Base-by-base conservation (phyloP, 2,797 vertebrate species). In the Helicolenus hilgendorfi region DNA sequence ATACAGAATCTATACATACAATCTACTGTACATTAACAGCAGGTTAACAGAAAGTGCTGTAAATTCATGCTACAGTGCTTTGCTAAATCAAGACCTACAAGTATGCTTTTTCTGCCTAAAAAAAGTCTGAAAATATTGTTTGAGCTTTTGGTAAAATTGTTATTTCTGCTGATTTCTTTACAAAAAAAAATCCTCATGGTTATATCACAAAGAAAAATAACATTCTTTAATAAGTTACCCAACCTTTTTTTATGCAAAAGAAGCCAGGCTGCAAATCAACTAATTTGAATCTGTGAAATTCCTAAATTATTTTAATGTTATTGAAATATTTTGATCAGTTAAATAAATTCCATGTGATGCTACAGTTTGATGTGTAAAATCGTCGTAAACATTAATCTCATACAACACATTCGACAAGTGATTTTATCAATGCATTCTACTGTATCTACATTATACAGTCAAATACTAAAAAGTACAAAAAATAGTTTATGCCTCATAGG, bases 61-160 rank as follows among this genome's bases (percentile, higher is more conserved):
- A 82, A 92, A 90, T 86, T 96, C 95, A 97, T 97, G 96, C 96
- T 97, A 97, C 96, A 97, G 92, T 95, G 93, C 87, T 95, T 86
- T 87, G 94, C 95, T 96, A 94, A 95, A 83, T 92, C 77, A 89
- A 94, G 73, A 94, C 86, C 65, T 79, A 92, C 72, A 20, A 74
- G 27, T 84, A 64, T 1, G 27, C 53, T 77, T 89, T 70, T 65
- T 65, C 68, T 7, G 62, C 58, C 64, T 58, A 58, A 68, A 81
- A 78, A 81, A 67, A 35, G 8, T 26, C 14, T 10, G 4, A 68
- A 59, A 73, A 65, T 55, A 64, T 65, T 29, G 11, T 87, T 79
- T 60, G 18, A 69, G 70, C 11, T 45, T 60, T 26, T 27, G 33
- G 31, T 74, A 55, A 83, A 81, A 36, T 41, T 35, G 6, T 41